A percentile compares a stretch with the other conserved stretches of the same genome.
phyloP scores from a whole-genome alignment of 2,888 invertebrate genomes.

The Onthophagus sagittarius region DNA sequence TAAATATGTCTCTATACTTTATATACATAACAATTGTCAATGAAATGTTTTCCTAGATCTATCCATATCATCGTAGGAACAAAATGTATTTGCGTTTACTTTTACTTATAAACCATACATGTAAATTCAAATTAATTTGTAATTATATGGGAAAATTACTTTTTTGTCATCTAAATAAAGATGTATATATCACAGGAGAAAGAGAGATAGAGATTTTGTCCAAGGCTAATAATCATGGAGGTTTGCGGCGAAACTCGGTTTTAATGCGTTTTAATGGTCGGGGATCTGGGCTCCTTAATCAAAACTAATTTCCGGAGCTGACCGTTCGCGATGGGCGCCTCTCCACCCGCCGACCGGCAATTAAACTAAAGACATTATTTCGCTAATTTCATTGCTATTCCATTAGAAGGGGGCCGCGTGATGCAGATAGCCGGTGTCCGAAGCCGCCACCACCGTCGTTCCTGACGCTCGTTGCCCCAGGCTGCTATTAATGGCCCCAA shows the following conservation, averaged over 20 bases:
- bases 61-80: too few species aligned
- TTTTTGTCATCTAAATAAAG: too few species aligned
- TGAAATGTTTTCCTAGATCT: too few species aligned
- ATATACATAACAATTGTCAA: too few species aligned
- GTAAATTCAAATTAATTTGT: too few species aligned
- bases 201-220: background rate
- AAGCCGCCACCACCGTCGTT: too few species aligned
- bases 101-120: too few species aligned
- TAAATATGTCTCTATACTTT: too few species aligned
- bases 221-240: background rate
- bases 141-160: too few species aligned
- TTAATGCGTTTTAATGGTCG: constrained; percentile 24
- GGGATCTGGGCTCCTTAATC: constrained; percentile 38
- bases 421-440: constrained; percentile 44
- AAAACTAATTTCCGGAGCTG: constrained; percentile 47
- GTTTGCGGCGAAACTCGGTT: constrained; percentile 17
- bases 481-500: constrained; percentile 36
- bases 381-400: constrained; percentile 52
- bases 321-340: constrained; percentile 30
- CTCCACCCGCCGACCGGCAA: constrained; percentile 36
- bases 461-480: constrained; percentile 33
- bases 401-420: constrained; percentile 48
- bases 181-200: background rate
- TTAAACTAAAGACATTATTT: constrained; percentile 52
- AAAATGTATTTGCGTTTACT: too few species aligned